phyloP scores from a whole-genome alignment of 2,888 invertebrate species.

The Isoperla grammatica region DNA sequence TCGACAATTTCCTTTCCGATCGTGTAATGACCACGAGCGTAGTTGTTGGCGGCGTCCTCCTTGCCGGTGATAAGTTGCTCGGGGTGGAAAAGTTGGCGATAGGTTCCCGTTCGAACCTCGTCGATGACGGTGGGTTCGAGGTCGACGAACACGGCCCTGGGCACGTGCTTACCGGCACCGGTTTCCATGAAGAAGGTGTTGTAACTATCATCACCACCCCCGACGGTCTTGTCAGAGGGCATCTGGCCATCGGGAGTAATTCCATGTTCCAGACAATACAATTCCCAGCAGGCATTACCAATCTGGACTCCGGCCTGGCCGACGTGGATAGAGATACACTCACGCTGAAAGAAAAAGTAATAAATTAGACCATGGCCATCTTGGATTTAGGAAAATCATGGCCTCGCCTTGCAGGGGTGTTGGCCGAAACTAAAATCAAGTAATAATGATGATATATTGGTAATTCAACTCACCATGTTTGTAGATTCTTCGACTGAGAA shows the following conservation, averaged over 20 bases:
- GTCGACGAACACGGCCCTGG: slow-evolving; percentile 91
- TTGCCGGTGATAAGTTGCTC: slow-evolving; percentile 24
- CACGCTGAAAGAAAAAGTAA: slow-evolving; percentile 53
- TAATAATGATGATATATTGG: no score
- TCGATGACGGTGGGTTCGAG: slow-evolving; percentile 94
- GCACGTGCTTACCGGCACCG: slow-evolving; percentile 93
- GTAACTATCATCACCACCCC: slow-evolving; percentile 90
- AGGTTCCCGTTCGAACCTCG: slow-evolving; percentile 76
- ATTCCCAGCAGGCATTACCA: slow-evolving; percentile 85
- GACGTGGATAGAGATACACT: slow-evolving; percentile 73
- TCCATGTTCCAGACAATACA: slow-evolving; percentile 83
- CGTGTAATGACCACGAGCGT: slow-evolving; percentile 70
- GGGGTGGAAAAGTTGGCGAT: slow-evolving; percentile 59
- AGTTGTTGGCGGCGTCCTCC: slow-evolving; percentile 26
- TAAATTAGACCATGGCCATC: no score
- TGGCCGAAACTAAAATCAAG: no score
- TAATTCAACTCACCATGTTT: no score
- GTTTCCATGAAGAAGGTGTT: slow-evolving; percentile 95
- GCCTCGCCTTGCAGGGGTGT: no score
- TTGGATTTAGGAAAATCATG: no score
- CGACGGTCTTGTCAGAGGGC: slow-evolving; percentile 89
- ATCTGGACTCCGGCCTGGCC: slow-evolving; percentile 85
- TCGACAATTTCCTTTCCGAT: slow-evolving; percentile 72
- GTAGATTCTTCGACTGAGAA: no score
- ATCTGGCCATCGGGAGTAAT: slow-evolving; percentile 92